A percentile compares a stretch with the other conserved stretches of the same genome.
Evolutionary conservation across 2,888 invertebrate genomes (phyloP).

Genomic region (Xanthorhoe designata): DNA sequence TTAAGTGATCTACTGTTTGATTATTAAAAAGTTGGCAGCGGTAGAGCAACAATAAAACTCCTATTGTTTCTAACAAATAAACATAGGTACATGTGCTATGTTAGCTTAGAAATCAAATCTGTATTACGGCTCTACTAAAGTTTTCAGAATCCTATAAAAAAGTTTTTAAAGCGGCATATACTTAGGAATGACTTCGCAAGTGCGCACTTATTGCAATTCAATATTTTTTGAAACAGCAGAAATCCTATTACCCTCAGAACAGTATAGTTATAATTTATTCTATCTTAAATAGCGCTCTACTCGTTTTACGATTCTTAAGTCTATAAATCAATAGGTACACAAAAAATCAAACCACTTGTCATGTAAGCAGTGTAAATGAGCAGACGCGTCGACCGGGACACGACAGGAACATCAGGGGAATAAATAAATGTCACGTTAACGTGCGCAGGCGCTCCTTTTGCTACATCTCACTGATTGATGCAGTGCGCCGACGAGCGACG

Average conservation of each 20-base stretch:
- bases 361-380: slow-evolving; percentile 66
- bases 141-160: too few relatives aligned
- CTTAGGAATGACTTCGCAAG: too few relatives aligned
- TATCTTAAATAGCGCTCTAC: slow-evolving; percentile 3
- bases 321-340: slow-evolving; percentile 32
- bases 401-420: slow-evolving; percentile 77
- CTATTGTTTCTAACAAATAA: neutral
- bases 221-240: neutral
- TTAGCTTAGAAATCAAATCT: too few relatives aligned
- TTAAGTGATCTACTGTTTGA: slow-evolving; percentile 7
- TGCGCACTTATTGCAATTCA: too few relatives aligned
- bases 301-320: slow-evolving; percentile 13
- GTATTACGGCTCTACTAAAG: too few relatives aligned
- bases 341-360: slow-evolving; percentile 35
- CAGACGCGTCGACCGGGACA: slow-evolving; percentile 61
- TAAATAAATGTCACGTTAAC: slow-evolving; percentile 81
- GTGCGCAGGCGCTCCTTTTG: slow-evolving; percentile 56
- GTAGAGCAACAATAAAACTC: neutral
- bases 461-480: slow-evolving; percentile 75
- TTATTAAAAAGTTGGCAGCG: slow-evolving; percentile 1
- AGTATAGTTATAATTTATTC: slow-evolving; percentile 11
- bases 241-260: neutral
- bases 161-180: too few relatives aligned
- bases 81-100: too few relatives aligned
- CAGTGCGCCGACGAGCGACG: slow-evolving; percentile 63